Base-by-base conservation (phyloP, 2,113 vertebrate species). In the Dryoscopus gambensis region DNA sequence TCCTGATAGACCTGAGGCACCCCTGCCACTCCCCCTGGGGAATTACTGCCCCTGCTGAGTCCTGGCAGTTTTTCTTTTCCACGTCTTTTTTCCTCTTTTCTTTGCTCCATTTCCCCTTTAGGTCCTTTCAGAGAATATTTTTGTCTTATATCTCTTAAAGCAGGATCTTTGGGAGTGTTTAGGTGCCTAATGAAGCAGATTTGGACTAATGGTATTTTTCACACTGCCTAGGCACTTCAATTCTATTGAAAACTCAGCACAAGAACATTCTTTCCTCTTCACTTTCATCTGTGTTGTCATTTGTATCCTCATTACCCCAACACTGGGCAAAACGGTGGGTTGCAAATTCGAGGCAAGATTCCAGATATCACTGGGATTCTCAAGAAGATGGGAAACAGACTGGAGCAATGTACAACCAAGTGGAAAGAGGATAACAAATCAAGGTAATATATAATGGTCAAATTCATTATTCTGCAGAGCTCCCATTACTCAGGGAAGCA, bases 171-270 rank as follows among this genome's bases (percentile, higher is more conserved):
- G 62, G 59, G 55, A 67, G 10, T 31, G 4, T 70, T 97, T 94
- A 92, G 37, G 28, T 92, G 42, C 83, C 46, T 95, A 95, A 95
- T 95, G 92, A 94, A 69, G 46, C 88, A 84, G n/a, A 47, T 57
- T 88, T 83, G 30, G 30, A 85, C 20, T 69, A 83, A 63, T 62
- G 20, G 46, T 13, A 50, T 69, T 90, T 96, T 95, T 88, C 46
- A 65, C 55, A 70, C 37, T 89, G 28, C 37, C 37, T 88, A 60
- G 40, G n/a, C 35, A 27, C 33, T 93, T 91, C 68, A 63, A 6
- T 91, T 84, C 35, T 84, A 18, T 39, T 71, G 77, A 89, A 89
- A 87, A 82, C 39, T 82, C 63, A 84, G 18, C 30, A 39, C 10
- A 60, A 64, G 44, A 84, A 44, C 4, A 79, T 82, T 28, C 37